phyloP scores from a whole-genome alignment of 2,797 vertebrate genomes.

The Iguana delicatissima region DNA sequence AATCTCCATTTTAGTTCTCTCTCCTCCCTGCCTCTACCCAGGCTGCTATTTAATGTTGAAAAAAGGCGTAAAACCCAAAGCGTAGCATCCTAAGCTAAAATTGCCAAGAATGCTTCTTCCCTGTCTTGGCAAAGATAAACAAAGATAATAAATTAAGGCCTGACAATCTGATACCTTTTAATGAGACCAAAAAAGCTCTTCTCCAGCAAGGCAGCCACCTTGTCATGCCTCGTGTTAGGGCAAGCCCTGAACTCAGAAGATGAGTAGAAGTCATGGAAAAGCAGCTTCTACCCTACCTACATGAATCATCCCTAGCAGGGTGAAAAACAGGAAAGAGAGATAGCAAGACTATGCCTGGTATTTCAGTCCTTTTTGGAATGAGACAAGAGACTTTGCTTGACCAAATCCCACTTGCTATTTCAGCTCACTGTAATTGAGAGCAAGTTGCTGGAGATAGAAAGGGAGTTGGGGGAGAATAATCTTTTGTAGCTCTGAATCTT shows the following conservation, averaged over 20 bases:
- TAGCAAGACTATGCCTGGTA: not conserved
- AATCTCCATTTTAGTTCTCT: not conserved
- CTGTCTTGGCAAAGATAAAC: not conserved
- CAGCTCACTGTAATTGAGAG: conserved; percentile 16
- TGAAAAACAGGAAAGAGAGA: not conserved
- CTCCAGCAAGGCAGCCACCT: not conserved
- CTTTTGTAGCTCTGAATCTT: conserved; percentile 31
- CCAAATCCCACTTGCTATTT: conserved; percentile 28
- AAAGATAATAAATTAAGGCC: not conserved
- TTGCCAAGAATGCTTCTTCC: not conserved
- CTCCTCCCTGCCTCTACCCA: too few relatives aligned
- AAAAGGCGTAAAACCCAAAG: not conserved
- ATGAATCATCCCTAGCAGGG: not conserved
- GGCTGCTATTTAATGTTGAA: not conserved
- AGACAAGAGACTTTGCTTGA: not conserved
- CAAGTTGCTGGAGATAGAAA: conserved; percentile 53
- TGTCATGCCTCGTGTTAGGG: not conserved
- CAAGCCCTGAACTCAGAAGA: not conserved
- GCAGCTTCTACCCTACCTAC: not conserved
- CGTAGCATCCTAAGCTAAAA: not conserved
- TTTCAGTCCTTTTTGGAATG: conserved; percentile 6
- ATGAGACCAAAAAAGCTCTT: not conserved
- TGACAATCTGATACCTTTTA: not conserved
- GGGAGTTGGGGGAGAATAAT: conserved; percentile 27
- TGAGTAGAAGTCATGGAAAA: not conserved